phyloP scores from a whole-genome alignment of 1,140 invertebrate genomes.

The Xylocopa sonorina region DNA sequence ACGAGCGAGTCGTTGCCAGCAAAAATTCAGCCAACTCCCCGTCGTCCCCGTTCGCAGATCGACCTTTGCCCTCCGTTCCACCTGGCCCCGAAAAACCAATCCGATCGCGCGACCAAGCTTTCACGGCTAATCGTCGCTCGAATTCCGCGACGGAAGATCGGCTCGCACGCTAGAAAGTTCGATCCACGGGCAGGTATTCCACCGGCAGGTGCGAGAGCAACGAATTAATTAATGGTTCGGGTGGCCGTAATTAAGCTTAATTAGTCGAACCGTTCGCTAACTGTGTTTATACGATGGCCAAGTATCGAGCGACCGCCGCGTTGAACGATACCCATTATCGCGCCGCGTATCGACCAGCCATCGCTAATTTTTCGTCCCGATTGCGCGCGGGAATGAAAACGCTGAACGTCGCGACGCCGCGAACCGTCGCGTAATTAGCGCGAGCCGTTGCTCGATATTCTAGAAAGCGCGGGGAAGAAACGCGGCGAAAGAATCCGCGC shows the following conservation, averaged over 20 bases:
- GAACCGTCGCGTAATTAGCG: too few species aligned
- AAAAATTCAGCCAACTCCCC: slow-evolving; percentile 1
- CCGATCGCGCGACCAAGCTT: background rate
- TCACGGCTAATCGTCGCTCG: background rate
- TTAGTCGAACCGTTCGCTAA: slow-evolving; percentile 56
- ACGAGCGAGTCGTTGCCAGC: background rate
- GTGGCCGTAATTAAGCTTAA: slow-evolving; percentile 65
- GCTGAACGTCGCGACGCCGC: too few species aligned
- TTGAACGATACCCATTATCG: slow-evolving; percentile 43
- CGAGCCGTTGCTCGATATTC: background rate
- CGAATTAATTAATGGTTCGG: slow-evolving; percentile 63
- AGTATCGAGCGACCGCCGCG: slow-evolving; percentile 25
- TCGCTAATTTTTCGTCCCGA: slow-evolving; percentile 17
- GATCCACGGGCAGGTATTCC: slow-evolving; percentile 26
- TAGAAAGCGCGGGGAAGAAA: too few species aligned
- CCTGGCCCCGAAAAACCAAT: background rate
- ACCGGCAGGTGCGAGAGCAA: slow-evolving; percentile 21
- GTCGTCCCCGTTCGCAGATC: too few species aligned
- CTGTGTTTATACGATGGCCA: slow-evolving; percentile 45
- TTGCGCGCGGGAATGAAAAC: too few species aligned
- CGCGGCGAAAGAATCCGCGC: background rate
- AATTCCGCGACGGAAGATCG: too few species aligned
- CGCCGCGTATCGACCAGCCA: slow-evolving; percentile 2
- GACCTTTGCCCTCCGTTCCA: background rate
- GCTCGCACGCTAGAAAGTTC: background rate